phyloP scores from a whole-genome alignment of 2,113 vertebrate species.

The Cyprinodon variegatus region DNA sequence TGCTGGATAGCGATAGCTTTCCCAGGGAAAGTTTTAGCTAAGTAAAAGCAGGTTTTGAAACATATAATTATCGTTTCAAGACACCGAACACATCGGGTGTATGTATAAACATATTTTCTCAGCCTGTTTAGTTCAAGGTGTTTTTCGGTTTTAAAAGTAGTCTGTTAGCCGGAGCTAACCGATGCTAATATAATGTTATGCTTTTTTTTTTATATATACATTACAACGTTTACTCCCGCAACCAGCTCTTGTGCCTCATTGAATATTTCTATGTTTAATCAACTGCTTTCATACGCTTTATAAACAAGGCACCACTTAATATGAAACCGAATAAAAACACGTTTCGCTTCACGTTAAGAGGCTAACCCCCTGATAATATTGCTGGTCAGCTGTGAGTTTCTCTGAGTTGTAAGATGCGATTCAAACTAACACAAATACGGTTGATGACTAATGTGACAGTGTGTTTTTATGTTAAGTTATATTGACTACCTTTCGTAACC shows the following conservation, averaged over 20 bases:
- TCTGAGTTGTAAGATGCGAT: slow-evolving; percentile 42
- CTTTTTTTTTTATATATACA: background rate
- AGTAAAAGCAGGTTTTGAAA: background rate
- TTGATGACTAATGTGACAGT: background rate
- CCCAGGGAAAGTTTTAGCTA: slow-evolving; percentile 43
- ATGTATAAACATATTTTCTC: slow-evolving; percentile 6
- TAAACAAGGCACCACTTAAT: background rate
- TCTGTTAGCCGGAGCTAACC: background rate
- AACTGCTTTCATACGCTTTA: background rate
- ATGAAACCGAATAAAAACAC: background rate
- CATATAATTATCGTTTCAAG: background rate
- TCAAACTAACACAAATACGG: too few relatives aligned
- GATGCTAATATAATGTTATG: background rate
- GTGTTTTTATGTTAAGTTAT: background rate
- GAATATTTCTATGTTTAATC: background rate
- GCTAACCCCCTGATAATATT: background rate
- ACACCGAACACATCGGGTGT: slow-evolving; percentile 1
- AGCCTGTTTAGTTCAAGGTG: background rate
- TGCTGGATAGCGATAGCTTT: slow-evolving; percentile 52
- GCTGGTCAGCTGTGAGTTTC: slow-evolving; percentile 58
- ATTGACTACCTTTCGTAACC: background rate
- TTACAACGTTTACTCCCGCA: background rate
- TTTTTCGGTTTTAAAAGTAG: background rate
- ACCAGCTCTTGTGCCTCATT: background rate
- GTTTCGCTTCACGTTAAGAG: background rate